phyloP scores from a whole-genome alignment of 1,140 invertebrate genomes.

The Diachasma alloeum region DNA sequence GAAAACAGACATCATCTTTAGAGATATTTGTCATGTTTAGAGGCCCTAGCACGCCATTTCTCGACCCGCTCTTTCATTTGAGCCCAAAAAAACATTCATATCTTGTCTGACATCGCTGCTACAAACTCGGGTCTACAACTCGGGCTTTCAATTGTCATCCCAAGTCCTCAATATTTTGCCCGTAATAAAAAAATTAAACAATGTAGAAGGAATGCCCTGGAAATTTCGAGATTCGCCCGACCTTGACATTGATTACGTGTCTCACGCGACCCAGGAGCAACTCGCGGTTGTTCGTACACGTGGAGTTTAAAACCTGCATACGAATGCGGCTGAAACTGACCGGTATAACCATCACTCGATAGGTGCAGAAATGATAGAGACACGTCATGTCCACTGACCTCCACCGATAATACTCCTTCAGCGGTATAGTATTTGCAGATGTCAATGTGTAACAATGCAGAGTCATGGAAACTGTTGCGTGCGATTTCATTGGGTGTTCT shows the following conservation, averaged over 20 bases:
- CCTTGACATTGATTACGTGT: slow-evolving; percentile 43
- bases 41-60: no score
- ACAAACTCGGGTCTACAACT: no score
- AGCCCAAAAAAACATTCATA: no score
- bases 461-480: no score
- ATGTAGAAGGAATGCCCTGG: slow-evolving; percentile 11
- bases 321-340: neutral
- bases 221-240: slow-evolving; percentile 27
- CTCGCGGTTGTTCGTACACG: neutral
- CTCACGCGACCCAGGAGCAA: slow-evolving; percentile 19
- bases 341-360: neutral
- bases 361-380: neutral
- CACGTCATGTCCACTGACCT: neutral
- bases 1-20: no score
- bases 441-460: no score
- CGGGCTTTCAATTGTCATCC: neutral
- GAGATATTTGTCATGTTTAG: no score
- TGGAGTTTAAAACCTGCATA: neutral
- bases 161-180: neutral
- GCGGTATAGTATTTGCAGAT: no score
- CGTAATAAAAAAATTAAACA: neutral
- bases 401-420: neutral
- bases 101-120: no score
- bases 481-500: no score
- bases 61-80: no score